These are phyloP conservation scores for Asarcornis scutulata DNA, from an alignment of 2,113 vertebrate species.

Conservation along the genomic window DNA sequence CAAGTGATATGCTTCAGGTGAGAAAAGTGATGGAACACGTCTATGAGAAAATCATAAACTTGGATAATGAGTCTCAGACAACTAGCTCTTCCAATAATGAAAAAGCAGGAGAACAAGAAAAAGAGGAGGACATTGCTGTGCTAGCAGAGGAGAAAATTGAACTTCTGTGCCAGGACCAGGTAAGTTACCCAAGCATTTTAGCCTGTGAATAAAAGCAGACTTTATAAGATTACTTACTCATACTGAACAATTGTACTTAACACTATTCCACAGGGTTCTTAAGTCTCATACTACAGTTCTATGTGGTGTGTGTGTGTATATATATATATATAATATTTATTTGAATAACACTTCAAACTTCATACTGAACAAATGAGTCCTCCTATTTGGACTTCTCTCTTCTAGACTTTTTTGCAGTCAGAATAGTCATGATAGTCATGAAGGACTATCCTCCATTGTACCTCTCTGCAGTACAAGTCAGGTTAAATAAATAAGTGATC, in stretches of 20 bases:
- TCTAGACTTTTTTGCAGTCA: not conserved
- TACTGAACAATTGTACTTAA: not conserved
- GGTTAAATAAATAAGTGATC: not conserved
- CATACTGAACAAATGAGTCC: not conserved
- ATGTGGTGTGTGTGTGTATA: no score
- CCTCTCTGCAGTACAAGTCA: not conserved
- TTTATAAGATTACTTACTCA: not conserved
- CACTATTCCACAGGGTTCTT: not conserved
- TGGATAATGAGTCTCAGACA: slow-evolving; percentile 97
- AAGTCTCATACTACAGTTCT: not conserved
- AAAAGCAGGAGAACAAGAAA: slow-evolving; percentile 94
- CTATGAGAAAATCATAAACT: slow-evolving; percentile 98
- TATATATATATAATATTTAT: no score
- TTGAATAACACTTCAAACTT: not conserved
- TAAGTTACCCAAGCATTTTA: slow-evolving; percentile 20
- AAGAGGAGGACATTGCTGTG: slow-evolving; percentile 97
- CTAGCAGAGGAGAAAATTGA: slow-evolving; percentile 98
- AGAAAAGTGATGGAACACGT: slow-evolving; percentile 99
- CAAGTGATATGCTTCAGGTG: slow-evolving; percentile 99
- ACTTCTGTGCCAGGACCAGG: slow-evolving; percentile 98
- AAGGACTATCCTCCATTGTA: not conserved
- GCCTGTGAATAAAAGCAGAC: no score
- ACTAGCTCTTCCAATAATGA: slow-evolving; percentile 96
- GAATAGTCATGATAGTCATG: not conserved
- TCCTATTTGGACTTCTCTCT: not conserved